Evolutionary conservation across 2,113 vertebrate species (phyloP), one percentile per base, ranked within the genome.

Genomic region (Conger conger): DNA sequence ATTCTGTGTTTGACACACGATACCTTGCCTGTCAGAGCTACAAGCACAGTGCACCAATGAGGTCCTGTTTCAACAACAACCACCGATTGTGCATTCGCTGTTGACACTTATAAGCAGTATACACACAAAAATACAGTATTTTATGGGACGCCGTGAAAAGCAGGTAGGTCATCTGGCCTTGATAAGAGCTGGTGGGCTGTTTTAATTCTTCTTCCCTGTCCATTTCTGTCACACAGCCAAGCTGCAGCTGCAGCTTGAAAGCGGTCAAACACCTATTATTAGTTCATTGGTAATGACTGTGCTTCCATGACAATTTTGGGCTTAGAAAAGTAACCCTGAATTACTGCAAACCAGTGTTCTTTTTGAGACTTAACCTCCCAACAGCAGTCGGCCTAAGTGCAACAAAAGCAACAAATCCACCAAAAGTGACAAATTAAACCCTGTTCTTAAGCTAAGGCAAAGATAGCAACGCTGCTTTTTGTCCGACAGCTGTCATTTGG

Each of bases 401-500:
- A 2, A 2, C 83, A 57, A 54, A 42, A 38, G 83, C 16, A 79
- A 36, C 83, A 80, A 84, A 80, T 84, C 83, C 77, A 60, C 27
- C 82, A 54, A 77, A 42, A 50, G 68, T 37, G 60, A 50, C 83
- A 84, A 80, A 84, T 40, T 42, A 80, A 79, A 33, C 77, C 79
- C 36, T 23, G 36, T 40, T 50, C 83, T 80, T 80, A 33, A 37
- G 53, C 27, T 9, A 60, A 23, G 20, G 53, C 79, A 63, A 60
- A 40, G 27, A 86, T 30, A 77, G 76, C 35, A 54, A 33, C 60
- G 23, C 40, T 13, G 9, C 13, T n/a, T 45, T 63, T 17, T 63
- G 73, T 78, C 82, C 82, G 33, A 50, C 30, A 79, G 60, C 40
- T 80, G 50, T 84, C 90, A 88, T 91, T 91, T 89, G 38, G 42